Percentiles rank a stretch among this genome's conserved stretches.
phyloP scores from a whole-genome alignment of 2,797 vertebrate species.

The Somateria mollissima region DNA sequence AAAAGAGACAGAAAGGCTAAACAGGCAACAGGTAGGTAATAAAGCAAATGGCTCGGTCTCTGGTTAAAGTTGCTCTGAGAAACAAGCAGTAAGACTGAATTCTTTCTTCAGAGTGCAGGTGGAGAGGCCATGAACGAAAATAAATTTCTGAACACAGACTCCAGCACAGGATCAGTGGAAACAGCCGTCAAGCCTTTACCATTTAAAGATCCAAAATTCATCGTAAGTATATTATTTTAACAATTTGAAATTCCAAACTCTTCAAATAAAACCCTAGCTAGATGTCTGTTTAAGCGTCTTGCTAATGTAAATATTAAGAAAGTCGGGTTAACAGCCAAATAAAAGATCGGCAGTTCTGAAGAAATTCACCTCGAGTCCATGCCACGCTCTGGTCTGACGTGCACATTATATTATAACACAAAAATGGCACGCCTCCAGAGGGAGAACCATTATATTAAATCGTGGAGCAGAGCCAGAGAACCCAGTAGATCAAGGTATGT shows the following conservation, averaged over 20 bases:
- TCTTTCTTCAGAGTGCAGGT: slow-evolving; percentile 73
- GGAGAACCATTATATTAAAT: not conserved
- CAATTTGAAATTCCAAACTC: not conserved
- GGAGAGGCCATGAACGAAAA: slow-evolving; percentile 82
- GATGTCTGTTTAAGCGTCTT: not conserved
- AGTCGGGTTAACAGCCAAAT: slow-evolving; percentile 1
- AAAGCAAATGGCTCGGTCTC: not conserved
- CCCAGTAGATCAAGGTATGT: not conserved
- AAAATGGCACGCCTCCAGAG: not conserved
- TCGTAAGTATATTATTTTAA: slow-evolving; percentile 79
- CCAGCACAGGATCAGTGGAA: slow-evolving; percentile 77
- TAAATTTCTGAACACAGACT: slow-evolving; percentile 81
- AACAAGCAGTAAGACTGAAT: not conserved
- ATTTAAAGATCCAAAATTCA: slow-evolving; percentile 92
- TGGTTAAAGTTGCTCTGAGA: not conserved
- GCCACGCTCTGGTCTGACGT: not conserved
- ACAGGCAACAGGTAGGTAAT: not conserved
- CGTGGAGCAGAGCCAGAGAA: not conserved
- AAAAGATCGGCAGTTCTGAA: not conserved
- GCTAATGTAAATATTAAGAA: slow-evolving; percentile 14
- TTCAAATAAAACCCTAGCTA: not conserved
- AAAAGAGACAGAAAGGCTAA: not conserved
- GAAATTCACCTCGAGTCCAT: not conserved
- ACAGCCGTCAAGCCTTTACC: slow-evolving; percentile 83
- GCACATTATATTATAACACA: not conserved